Conservation (phyloP, 2,113 vertebrate species). For the Progne subis region DNA sequence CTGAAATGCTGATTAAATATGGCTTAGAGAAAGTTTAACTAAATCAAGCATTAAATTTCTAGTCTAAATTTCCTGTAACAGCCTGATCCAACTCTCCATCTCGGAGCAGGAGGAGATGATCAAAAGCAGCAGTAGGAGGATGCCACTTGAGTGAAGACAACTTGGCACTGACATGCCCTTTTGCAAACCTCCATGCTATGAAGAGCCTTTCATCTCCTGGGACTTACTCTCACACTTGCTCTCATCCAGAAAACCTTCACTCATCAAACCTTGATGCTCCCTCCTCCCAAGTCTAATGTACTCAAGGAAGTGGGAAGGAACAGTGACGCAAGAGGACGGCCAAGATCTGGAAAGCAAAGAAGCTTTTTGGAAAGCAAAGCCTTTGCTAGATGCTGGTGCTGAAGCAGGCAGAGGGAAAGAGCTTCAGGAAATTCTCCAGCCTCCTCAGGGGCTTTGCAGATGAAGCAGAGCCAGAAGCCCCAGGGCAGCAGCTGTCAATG, state of each 20-base stretch:
- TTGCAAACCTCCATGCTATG: neutral
- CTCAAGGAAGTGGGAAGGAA: neutral
- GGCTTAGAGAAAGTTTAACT: neutral
- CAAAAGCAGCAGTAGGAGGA: neutral
- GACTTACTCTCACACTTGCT: neutral
- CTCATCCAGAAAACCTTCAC: neutral
- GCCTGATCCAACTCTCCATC: neutral
- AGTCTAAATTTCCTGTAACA: neutral
- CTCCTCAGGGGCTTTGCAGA: slow-evolving; percentile 50
- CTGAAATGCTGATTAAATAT: neutral
- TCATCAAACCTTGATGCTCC: neutral
- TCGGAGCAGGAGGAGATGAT: neutral
- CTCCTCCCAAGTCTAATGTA: neutral
- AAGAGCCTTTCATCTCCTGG: slow-evolving; percentile 16
- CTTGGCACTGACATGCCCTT: neutral
- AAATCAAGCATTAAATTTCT: neutral
- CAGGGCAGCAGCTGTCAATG: slow-evolving; percentile 47
- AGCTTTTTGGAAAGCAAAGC: neutral
- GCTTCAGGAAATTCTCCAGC: slow-evolving; percentile 49
- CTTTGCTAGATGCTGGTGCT: neutral
- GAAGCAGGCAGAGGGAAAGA: neutral
- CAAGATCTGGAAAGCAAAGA: neutral
- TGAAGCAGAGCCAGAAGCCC: slow-evolving; percentile 12
- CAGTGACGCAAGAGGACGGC: neutral
- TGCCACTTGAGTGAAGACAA: slow-evolving; percentile 31